phyloP scores from a whole-genome alignment of 2,797 vertebrate genomes.

The Cynopterus sphinx region DNA sequence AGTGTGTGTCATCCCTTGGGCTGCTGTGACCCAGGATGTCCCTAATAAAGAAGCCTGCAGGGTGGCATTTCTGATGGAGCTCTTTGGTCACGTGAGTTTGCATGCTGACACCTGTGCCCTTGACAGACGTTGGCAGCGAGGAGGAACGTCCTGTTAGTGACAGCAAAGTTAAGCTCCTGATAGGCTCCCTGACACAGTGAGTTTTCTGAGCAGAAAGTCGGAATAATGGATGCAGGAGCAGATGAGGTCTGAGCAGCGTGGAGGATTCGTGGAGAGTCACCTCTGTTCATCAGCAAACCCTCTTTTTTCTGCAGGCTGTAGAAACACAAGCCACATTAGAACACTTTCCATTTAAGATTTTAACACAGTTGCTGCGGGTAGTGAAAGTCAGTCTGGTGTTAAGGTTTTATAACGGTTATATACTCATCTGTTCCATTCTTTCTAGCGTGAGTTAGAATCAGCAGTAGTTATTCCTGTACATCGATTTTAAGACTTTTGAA shows the following conservation, averaged over 20 bases:
- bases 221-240: background rate
- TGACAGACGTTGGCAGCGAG: background rate
- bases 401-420: background rate
- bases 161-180: background rate
- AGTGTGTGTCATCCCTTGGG: background rate
- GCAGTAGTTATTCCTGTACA: background rate
- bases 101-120: background rate
- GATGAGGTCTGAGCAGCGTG: background rate
- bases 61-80: background rate
- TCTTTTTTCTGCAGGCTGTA: background rate
- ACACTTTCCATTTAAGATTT: background rate
- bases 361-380: background rate
- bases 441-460: background rate
- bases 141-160: background rate
- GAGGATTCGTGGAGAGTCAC: background rate
- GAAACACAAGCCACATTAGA: background rate
- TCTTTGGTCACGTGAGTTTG: background rate
- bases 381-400: background rate
- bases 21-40: background rate
- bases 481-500: background rate
- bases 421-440: background rate
- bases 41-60: background rate
- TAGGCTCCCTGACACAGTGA: background rate
- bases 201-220: conserved; percentile 10
- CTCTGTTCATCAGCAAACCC: background rate